Evolutionary conservation across 2,888 invertebrate genomes (phyloP).

Genomic region (Melieria crassipennis): DNA sequence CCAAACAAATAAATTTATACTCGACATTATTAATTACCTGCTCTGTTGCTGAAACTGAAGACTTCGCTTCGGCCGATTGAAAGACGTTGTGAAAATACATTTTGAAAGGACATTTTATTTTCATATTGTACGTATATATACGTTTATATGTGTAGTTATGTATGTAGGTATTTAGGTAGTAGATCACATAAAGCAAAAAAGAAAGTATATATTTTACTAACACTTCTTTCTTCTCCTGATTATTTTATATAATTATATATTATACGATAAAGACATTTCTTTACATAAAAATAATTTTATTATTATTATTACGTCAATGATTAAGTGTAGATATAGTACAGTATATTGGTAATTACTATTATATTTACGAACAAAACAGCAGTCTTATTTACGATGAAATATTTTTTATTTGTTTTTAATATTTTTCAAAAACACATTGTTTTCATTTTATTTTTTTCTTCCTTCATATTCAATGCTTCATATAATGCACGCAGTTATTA

Average conservation of each 20-base stretch:
- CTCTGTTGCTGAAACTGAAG: too few species aligned
- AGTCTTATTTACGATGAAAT: slow-evolving; percentile 66
- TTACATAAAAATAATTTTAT: slow-evolving; percentile 33
- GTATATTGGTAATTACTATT: slow-evolving; percentile 32
- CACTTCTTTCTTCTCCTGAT: slow-evolving; percentile 4
- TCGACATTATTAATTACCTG: too few species aligned
- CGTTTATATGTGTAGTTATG: slow-evolving; percentile 35
- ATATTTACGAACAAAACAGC: slow-evolving; percentile 65
- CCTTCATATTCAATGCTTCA: slow-evolving; percentile 17
- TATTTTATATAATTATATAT: slow-evolving; percentile 10
- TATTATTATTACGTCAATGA: slow-evolving; percentile 2
- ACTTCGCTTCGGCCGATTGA: not conserved
- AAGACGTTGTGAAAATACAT: not conserved
- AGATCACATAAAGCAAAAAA: slow-evolving; percentile 61
- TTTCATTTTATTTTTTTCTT: slow-evolving; percentile 30
- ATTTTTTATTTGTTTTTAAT: slow-evolving; percentile 38
- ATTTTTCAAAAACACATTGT: slow-evolving; percentile 30
- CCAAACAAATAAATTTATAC: too few species aligned
- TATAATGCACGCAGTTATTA: too few species aligned
- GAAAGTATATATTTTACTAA: slow-evolving; percentile 48
- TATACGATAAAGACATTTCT: slow-evolving; percentile 24
- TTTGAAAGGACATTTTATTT: slow-evolving; percentile 30
- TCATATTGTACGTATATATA: slow-evolving; percentile 32
- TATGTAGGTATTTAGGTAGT: slow-evolving; percentile 39
- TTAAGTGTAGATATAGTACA: slow-evolving; percentile 23